Conservation (phyloP, 2,113 vertebrate species). For the Toxotes jaculatrix region DNA sequence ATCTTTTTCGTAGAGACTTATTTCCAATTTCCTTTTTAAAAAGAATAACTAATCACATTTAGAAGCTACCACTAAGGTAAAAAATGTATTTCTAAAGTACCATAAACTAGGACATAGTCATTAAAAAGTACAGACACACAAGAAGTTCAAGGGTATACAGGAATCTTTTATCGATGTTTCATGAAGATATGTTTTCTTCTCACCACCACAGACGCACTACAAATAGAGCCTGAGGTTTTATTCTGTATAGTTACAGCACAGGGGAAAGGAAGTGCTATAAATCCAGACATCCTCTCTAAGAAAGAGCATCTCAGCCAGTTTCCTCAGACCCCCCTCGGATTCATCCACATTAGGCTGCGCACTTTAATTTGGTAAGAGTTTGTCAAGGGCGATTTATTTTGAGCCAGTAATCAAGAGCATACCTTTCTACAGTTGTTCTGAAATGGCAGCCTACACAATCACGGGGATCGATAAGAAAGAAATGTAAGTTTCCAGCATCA, state of each 20-base stretch:
- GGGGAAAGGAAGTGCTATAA: slow-evolving; percentile 11
- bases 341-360: slow-evolving; percentile 16
- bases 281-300: slow-evolving; percentile 9
- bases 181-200: slow-evolving; percentile 46
- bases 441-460: neutral
- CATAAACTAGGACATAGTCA: slow-evolving; percentile 9
- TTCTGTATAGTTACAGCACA: slow-evolving; percentile 4
- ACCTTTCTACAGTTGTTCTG: slow-evolving; percentile 2
- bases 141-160: slow-evolving; percentile 3
- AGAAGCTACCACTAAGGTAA: neutral
- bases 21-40: neutral
- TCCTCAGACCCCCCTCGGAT: neutral
- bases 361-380: slow-evolving; percentile 39
- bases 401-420: slow-evolving; percentile 29
- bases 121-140: slow-evolving; percentile 27
- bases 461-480: slow-evolving; percentile 38
- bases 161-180: slow-evolving; percentile 51
- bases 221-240: slow-evolving; percentile 17
- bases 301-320: slow-evolving; percentile 21
- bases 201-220: slow-evolving; percentile 4
- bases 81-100: slow-evolving; percentile 11
- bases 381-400: slow-evolving; percentile 32
- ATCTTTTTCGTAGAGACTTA: slow-evolving; percentile 15
- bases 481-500: slow-evolving; percentile 29
- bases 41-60: slow-evolving; percentile 15